These are phyloP conservation scores for Melanerpes aurifrons DNA, from an alignment of 2,113 vertebrate genomes.

Conservation along the genomic window DNA sequence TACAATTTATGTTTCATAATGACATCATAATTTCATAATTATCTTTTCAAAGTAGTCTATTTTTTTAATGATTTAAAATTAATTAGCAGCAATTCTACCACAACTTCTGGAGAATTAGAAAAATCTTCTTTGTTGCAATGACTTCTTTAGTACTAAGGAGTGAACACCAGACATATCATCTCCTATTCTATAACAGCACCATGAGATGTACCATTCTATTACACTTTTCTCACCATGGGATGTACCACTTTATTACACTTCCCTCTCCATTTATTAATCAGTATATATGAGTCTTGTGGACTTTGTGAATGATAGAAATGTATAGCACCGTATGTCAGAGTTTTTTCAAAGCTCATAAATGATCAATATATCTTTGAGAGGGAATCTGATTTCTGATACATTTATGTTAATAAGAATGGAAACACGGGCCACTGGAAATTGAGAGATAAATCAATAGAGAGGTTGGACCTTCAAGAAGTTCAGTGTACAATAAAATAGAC, in stretches of 20 bases:
- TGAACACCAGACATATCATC: neutral
- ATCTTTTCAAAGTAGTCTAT: neutral
- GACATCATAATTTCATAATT: neutral
- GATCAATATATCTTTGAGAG: constrained; percentile 50
- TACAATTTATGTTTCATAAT: neutral
- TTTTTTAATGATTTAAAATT: neutral
- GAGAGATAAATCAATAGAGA: constrained; percentile 74
- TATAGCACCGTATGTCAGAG: neutral
- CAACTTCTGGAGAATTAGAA: neutral
- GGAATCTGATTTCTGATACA: constrained; percentile 68
- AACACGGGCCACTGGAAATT: constrained; percentile 61
- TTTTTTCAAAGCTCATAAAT: constrained; percentile 64
- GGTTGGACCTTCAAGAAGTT: constrained; percentile 67
- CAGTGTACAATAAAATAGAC: constrained; percentile 42
- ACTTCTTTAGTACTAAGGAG: neutral
- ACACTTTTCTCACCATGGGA: neutral
- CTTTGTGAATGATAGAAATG: constrained; percentile 8
- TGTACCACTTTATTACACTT: neutral
- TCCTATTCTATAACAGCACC: neutral
- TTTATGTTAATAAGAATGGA: constrained; percentile 68
- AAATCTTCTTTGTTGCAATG: neutral
- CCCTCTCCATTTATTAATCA: neutral
- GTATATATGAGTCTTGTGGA: neutral
- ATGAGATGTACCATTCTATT: neutral
- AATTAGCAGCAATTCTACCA: neutral